Evolutionary conservation across 1,140 invertebrate species (phyloP), one percentile per base, ranked within the genome.

Genomic region (Zaprionus gabonicus): DNA sequence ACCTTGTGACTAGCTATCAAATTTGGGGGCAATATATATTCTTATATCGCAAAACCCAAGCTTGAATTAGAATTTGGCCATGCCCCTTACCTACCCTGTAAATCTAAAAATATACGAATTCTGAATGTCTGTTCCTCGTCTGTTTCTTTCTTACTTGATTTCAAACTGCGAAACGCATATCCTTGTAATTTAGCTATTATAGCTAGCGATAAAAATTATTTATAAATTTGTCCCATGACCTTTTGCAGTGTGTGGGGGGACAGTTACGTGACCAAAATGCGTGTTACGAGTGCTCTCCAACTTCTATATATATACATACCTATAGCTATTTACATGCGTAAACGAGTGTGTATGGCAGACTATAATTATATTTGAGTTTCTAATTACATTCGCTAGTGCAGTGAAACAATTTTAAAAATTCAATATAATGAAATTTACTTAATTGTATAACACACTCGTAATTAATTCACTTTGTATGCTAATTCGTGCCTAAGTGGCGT

Each of bases 391-490:
- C 63, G 58, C 31, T 34, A 9, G 71, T 82, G 63, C 59, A 57
- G 76, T 58, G 71, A 71, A 84, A 83, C 81, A 83, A 85, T 84
- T 87, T 88, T 84, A 90, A 88, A 88, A 88, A 88, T 88, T 88
- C 84, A 90, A 88, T 88, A 81, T 85, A 90, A 90, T 88, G 86
- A 88, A 88, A 88, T 88, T 88, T 85, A 88, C 84, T 88, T 88
- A 88, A 88, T 88, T 88, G 84, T 88, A 88, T 88, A 88, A 88
- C 83, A 88, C 83, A 70, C 84, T 85, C 78, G 84, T 88, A 88
- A 88, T 88, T 88, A 88, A 88, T 88, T 88, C 84, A 88, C 85
- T 88, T 88, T 88, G 84, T 88, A 88, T 90, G 84, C 84, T 88
- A 88, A 88, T 88, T 88, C 81, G 85, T 85, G 85, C 82, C 85